Base-by-base conservation (phyloP, 2,888 invertebrate genomes). In the Hemaris fuciformis region DNA sequence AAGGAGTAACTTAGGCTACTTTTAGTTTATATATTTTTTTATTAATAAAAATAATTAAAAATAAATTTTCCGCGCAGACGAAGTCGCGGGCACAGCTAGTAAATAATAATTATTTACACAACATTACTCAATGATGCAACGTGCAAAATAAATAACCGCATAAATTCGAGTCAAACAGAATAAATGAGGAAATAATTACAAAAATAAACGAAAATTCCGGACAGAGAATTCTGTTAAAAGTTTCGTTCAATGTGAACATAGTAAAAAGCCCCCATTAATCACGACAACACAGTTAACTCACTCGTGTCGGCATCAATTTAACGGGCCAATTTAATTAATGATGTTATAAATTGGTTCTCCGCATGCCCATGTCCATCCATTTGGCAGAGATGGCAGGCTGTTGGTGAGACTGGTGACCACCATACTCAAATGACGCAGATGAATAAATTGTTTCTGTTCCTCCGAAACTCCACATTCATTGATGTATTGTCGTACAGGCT, bases 281-380 rank as follows among this genome's bases (percentile, higher is more conserved):
- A 59, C 34, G 22, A 45, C 45, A 59, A 23, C 31, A 59, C 64
- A 61, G 68, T 66, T 64, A 62, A 63, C 64, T 63, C 64, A 68
- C 67, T 74, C 72, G 72, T 68, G 75, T 62, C 61, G 58, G 68
- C 66, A 70, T 75, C 72, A 72, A 74, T 71, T 71, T 68, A 67
- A 70, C 66, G 63, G 66, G 59, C 59, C 65, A 60, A 76, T 75
- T 75, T 71, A 78, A 76, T 75, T 73, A 73, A 77, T 77, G 67
- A 69, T 62, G 59, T 71, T 66, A 69, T 74, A 73, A 75, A 79
- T 76, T 73, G 72, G 70, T 72, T 60, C 61, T 70, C 77, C 73
- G 73, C 74, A 79, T 59, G 59, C 18, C 22, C 5, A 18, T 20
- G 34, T 10, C 15, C 15, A n/a, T 8, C 10, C 10, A 5, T 10